Evolutionary conservation across 2,888 invertebrate species (phyloP).

Genomic region (Parapristionchus giblindavisi): DNA sequence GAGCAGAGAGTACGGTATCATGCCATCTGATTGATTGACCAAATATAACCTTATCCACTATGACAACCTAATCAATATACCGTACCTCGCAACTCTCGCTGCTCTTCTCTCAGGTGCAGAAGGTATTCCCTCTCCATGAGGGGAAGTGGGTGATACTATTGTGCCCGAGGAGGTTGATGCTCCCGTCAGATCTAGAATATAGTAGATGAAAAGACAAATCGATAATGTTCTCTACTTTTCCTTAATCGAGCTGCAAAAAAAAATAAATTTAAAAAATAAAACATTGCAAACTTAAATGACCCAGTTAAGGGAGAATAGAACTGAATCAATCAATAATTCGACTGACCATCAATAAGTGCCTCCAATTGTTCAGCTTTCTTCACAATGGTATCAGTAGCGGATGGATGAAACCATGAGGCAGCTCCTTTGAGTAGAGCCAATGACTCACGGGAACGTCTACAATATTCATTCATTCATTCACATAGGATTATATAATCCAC

Average conservation of each 20-base stretch:
- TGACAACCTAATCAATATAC: not conserved
- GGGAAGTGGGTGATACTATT: constrained; percentile 18
- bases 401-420: constrained; percentile 52
- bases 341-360: constrained; percentile 54
- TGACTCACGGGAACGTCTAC: constrained; percentile 37
- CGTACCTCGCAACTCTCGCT: constrained; percentile 22
- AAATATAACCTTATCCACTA: not conserved
- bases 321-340: not conserved
- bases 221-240: not conserved
- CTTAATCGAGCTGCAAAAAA: not conserved
- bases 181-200: constrained; percentile 27
- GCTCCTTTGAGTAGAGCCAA: constrained; percentile 47
- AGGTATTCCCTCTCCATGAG: not conserved
- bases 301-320: not conserved
- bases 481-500: not conserved
- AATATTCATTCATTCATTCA: not conserved
- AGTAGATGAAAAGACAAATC: not conserved
- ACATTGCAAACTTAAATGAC: not conserved
- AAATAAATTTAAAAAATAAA: too few relatives aligned
- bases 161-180: constrained; percentile 5
- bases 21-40: constrained; percentile 56
- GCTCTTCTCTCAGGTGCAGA: constrained; percentile 34
- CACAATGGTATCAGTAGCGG: constrained; percentile 47
- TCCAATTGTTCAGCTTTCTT: constrained; percentile 51
- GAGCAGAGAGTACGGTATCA: constrained; percentile 56